Conservation (phyloP, 2,888 invertebrate species). For the Myathropa florea region DNA sequence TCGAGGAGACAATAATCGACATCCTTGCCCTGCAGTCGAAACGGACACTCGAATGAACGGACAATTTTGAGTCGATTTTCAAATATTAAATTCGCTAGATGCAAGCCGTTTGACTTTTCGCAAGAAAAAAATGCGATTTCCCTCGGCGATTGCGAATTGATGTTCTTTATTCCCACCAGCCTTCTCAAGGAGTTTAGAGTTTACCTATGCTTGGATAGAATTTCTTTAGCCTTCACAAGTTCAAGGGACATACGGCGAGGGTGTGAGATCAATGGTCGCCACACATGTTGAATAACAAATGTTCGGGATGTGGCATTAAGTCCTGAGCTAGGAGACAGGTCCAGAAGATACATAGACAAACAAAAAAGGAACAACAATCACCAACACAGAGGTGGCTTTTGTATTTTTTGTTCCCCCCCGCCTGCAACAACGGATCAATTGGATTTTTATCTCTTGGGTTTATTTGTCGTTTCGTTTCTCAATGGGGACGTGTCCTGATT, state of each 20-base stretch:
- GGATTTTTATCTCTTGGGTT: slow-evolving; percentile 64
- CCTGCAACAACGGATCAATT: slow-evolving; percentile 60
- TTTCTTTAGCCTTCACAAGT: slow-evolving; percentile 51
- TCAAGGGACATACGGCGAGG: slow-evolving; percentile 28
- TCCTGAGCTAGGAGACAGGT: slow-evolving; percentile 33
- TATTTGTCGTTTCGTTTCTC: slow-evolving; percentile 56
- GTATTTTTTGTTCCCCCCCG: slow-evolving; percentile 3
- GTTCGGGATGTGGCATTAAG: slow-evolving; percentile 48
- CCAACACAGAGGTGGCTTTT: slow-evolving; percentile 21
- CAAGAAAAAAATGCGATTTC: slow-evolving; percentile 26
- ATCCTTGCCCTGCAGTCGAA: slow-evolving; percentile 44
- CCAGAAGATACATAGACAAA: slow-evolving; percentile 18
- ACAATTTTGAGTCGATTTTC: slow-evolving; percentile 67
- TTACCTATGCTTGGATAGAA: slow-evolving; percentile 53
- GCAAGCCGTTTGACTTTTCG: slow-evolving; percentile 55
- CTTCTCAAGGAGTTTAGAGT: neutral
- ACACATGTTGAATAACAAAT: slow-evolving; percentile 67
- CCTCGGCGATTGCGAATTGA: slow-evolving; percentile 50
- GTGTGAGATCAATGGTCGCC: neutral
- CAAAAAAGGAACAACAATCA: neutral
- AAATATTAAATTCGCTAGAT: slow-evolving; percentile 63
- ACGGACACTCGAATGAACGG: slow-evolving; percentile 41
- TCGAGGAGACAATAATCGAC: slow-evolving; percentile 58
- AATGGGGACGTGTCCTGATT: slow-evolving; percentile 63
- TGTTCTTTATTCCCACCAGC: slow-evolving; percentile 8